Conservation (phyloP, 1,140 invertebrate species). For the Drosophila truncata region DNA sequence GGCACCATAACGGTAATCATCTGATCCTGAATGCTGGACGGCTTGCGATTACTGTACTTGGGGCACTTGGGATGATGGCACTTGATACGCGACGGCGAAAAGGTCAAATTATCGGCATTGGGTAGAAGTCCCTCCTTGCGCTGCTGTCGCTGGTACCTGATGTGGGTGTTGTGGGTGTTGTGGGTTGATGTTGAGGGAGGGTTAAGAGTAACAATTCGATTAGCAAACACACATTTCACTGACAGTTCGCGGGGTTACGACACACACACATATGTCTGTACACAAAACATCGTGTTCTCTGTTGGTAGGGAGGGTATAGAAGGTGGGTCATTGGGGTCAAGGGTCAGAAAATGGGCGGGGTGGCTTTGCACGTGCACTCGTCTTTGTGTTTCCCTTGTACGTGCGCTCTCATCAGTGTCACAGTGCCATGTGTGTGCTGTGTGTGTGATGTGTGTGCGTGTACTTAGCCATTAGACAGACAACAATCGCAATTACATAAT, state of each 20-base stretch:
- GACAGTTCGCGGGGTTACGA: slow-evolving; percentile 19
- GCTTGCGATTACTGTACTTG: slow-evolving; percentile 82
- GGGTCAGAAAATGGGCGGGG: slow-evolving; percentile 1
- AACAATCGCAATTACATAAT: slow-evolving; percentile 76
- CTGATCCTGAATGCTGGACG: slow-evolving; percentile 84
- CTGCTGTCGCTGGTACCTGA: slow-evolving; percentile 82
- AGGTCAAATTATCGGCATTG: slow-evolving; percentile 84
- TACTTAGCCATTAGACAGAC: slow-evolving; percentile 75
- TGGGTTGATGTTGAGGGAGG: background rate
- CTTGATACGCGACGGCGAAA: slow-evolving; percentile 84
- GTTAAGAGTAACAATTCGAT: slow-evolving; percentile 41
- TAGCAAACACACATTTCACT: slow-evolving; percentile 43
- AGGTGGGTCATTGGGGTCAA: slow-evolving; percentile 4
- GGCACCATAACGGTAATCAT: slow-evolving; percentile 85
- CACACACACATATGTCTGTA: slow-evolving; percentile 49
- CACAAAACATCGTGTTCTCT: slow-evolving; percentile 58
- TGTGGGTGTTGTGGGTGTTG: too few species aligned
- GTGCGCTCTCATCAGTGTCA: slow-evolving; percentile 38
- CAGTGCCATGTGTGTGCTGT: slow-evolving; percentile 11
- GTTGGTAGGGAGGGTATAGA: background rate
- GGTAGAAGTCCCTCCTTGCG: slow-evolving; percentile 82
- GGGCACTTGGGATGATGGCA: slow-evolving; percentile 85
- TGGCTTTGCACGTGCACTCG: slow-evolving; percentile 36
- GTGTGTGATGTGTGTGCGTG: slow-evolving; percentile 32
- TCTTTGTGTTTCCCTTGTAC: slow-evolving; percentile 12